Evolutionary conservation across 2,797 vertebrate genomes (phyloP).

Genomic region (Aeoliscus strigatus): DNA sequence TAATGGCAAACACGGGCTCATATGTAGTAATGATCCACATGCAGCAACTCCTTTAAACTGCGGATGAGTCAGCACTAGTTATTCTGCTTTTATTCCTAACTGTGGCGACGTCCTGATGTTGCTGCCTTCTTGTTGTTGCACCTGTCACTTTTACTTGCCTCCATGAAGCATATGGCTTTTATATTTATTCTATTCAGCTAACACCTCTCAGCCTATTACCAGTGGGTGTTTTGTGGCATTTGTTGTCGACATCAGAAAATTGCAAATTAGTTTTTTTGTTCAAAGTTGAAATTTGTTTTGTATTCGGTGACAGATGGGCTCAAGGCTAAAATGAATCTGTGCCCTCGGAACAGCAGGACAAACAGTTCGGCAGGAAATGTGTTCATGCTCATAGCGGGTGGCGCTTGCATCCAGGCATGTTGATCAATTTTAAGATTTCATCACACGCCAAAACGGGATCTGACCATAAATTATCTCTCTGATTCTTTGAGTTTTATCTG

Average conservation of each 20-base stretch:
- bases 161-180: slow-evolving; percentile 23
- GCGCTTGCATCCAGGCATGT: no score
- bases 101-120: slow-evolving; percentile 14
- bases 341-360: slow-evolving; percentile 11
- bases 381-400: no score
- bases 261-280: slow-evolving; percentile 8
- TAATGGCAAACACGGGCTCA: not conserved
- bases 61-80: slow-evolving; percentile 25
- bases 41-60: slow-evolving; percentile 15
- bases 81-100: slow-evolving; percentile 13
- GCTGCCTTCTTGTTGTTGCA: slow-evolving; percentile 13
- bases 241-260: slow-evolving; percentile 14
- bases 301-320: slow-evolving; percentile 24
- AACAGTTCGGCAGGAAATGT: no score
- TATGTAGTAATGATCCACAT: not conserved
- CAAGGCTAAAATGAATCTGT: slow-evolving; percentile 28
- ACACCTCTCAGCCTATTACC: slow-evolving; percentile 7
- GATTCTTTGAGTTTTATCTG: slow-evolving; percentile 1
- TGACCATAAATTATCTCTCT: no score
- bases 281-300: not conserved
- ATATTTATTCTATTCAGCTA: slow-evolving; percentile 25
- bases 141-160: slow-evolving; percentile 23
- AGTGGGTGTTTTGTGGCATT: slow-evolving; percentile 10
- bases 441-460: not conserved
- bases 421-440: no score